Evolutionary conservation across 2,797 vertebrate genomes (phyloP).

Genomic region (Myioborus melanocephalus): DNA sequence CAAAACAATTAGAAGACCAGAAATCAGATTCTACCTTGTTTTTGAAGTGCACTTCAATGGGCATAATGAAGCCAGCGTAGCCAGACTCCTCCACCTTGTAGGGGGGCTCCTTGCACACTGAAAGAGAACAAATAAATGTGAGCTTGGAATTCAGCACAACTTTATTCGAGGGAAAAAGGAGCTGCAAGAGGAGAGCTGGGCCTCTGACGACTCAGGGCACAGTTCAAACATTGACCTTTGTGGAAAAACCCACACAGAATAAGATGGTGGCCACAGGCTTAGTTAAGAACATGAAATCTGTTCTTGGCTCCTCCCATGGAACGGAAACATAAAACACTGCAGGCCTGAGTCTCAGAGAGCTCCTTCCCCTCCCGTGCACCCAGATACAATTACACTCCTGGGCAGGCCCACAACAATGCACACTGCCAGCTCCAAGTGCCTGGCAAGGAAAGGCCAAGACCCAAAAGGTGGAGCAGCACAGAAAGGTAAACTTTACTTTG

Average conservation of each 20-base stretch:
- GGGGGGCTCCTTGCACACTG: constrained; percentile 97
- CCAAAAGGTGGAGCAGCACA: neutral
- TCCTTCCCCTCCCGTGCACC: neutral
- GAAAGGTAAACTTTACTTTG: neutral
- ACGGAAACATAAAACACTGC: constrained; percentile 39
- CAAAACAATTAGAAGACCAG: constrained; percentile 52
- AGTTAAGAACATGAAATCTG: neutral
- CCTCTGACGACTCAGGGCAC: neutral
- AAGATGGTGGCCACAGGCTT: constrained; percentile 8
- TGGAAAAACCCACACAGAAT: neutral
- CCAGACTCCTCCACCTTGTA: constrained; percentile 99
- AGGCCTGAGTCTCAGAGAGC: neutral
- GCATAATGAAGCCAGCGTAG: constrained; percentile 98
- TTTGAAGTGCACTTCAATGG: constrained; percentile 98
- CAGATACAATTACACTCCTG: constrained; percentile 22
- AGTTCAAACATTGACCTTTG: neutral
- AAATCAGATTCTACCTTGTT: constrained; percentile 87
- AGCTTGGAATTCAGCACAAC: neutral
- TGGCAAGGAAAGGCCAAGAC: neutral
- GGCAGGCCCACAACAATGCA: constrained; percentile 15
- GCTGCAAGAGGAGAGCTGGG: neutral
- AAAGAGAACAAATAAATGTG: constrained; percentile 54
- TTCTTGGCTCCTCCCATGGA: constrained; percentile 40
- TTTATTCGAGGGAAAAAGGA: neutral
- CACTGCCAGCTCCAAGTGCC: neutral